Conservation (phyloP, 2,113 vertebrate species). For the Heptranchias perlo region DNA sequence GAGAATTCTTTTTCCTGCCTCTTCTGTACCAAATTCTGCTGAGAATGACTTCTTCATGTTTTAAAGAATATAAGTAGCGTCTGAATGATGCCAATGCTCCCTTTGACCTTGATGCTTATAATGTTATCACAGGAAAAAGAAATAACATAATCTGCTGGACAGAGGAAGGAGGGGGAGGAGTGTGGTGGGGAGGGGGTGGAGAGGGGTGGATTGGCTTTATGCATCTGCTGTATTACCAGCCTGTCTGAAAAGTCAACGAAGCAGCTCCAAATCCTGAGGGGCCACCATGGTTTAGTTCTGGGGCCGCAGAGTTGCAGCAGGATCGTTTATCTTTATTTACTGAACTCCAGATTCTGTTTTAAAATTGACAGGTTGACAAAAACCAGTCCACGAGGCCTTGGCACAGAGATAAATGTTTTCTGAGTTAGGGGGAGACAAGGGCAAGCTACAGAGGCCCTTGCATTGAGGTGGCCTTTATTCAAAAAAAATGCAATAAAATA, state of each 20-base stretch:
- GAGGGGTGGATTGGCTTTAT: constrained; percentile 72
- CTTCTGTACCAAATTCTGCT: constrained; percentile 38
- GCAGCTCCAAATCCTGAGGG: constrained; percentile 77
- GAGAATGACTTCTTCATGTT: constrained; percentile 52
- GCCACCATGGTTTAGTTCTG: constrained; percentile 71
- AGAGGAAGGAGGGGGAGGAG: constrained; percentile 45
- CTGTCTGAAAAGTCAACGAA: constrained; percentile 81
- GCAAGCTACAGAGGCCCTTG: constrained; percentile 43
- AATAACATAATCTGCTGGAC: constrained; percentile 76
- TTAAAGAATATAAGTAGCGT: constrained; percentile 55
- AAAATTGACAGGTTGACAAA: constrained; percentile 70
- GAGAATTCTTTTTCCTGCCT: constrained; percentile 61
- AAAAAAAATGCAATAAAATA: background rate
- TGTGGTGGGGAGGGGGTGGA: too few species aligned
- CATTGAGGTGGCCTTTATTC: background rate
- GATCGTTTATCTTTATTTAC: constrained; percentile 82
- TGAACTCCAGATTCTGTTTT: constrained; percentile 67
- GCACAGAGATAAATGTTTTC: constrained; percentile 70
- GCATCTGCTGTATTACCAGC: constrained; percentile 79
- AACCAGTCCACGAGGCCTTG: constrained; percentile 53
- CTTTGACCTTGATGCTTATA: constrained; percentile 76
- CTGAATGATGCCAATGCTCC: constrained; percentile 61
- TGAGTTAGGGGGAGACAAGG: constrained; percentile 64
- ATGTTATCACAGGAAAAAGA: constrained; percentile 67
- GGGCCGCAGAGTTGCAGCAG: constrained; percentile 65